A percentile compares a stretch with the other conserved stretches of the same genome.
phyloP scores from a whole-genome alignment of 2,888 invertebrate species.

The Cantharis rufa region DNA sequence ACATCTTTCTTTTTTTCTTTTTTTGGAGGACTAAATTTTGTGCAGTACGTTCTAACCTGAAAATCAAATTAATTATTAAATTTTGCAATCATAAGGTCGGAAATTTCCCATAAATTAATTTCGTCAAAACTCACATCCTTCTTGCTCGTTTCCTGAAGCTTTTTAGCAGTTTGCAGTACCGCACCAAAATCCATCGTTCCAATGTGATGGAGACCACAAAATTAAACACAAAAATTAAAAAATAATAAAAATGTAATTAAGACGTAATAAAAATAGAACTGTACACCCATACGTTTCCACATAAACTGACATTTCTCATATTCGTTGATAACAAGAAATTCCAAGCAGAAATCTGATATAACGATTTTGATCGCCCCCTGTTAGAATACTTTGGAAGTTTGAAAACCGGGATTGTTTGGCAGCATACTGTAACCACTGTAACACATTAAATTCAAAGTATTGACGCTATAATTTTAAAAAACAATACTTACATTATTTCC shows the following conservation, averaged over 20 bases:
- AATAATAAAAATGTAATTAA: not conserved
- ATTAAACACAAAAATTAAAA: not conserved
- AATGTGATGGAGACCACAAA: not conserved
- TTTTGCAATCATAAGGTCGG: not conserved
- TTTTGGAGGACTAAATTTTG: constrained; percentile 81
- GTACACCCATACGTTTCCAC: not conserved
- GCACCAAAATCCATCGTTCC: constrained; percentile 66
- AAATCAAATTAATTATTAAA: constrained; percentile 28
- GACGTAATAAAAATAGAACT: not conserved
- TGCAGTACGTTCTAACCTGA: constrained; percentile 70
- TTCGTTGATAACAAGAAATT: not conserved
- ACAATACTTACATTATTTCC: too few species aligned
- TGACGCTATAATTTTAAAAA: too few species aligned
- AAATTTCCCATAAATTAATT: constrained; percentile 8
- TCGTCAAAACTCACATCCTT: constrained; percentile 45
- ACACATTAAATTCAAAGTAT: too few species aligned
- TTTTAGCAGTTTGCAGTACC: constrained; percentile 64
- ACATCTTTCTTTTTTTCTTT: constrained; percentile 72
- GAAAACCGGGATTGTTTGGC: too few species aligned
- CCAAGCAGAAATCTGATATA: not conserved
- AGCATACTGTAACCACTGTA: too few species aligned
- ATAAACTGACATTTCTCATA: not conserved
- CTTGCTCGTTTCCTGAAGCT: constrained; percentile 57
- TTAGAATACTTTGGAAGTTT: not conserved
- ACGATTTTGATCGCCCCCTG: not conserved